Percentiles rank a stretch among this genome's conserved stretches.
Conservation (phyloP, 2,888 invertebrate species). For the Tetragonula carbonaria region DNA sequence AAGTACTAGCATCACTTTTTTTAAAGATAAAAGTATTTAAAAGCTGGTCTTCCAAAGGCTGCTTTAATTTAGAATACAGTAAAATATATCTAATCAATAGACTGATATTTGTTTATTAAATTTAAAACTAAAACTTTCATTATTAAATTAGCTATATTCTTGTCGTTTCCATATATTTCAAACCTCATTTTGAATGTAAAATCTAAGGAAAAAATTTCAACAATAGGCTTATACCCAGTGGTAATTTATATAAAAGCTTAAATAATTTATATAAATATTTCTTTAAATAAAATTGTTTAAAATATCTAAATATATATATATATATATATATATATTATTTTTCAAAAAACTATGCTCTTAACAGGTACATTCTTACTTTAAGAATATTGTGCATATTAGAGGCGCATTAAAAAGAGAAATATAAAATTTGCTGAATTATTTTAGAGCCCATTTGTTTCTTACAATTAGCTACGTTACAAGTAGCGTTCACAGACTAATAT, state of each 20-base stretch:
- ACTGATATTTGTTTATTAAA: slow-evolving; percentile 5
- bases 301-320: slow-evolving; percentile 23
- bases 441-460: slow-evolving; percentile 22
- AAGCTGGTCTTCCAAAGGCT: slow-evolving; percentile 8
- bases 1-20: slow-evolving; percentile 36
- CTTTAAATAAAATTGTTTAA: slow-evolving; percentile 41
- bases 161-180: not conserved
- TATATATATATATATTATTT: slow-evolving; percentile 27
- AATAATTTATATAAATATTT: slow-evolving; percentile 46
- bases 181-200: slow-evolving; percentile 27
- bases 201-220: slow-evolving; percentile 25
- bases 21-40: slow-evolving; percentile 18
- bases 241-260: slow-evolving; percentile 36
- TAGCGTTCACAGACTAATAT: slow-evolving; percentile 32
- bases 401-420: slow-evolving; percentile 55
- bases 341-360: slow-evolving; percentile 32
- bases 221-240: slow-evolving; percentile 7
- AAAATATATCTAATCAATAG: slow-evolving; percentile 21
- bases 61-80: slow-evolving; percentile 25
- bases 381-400: slow-evolving; percentile 43
- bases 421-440: slow-evolving; percentile 52
- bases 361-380: slow-evolving; percentile 56
- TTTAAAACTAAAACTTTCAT: slow-evolving; percentile 28
- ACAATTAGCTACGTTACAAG: slow-evolving; percentile 26
- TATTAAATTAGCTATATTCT: not conserved